phyloP scores from a whole-genome alignment of 2,113 vertebrate genomes.

The Chloropsis hardwickii region DNA sequence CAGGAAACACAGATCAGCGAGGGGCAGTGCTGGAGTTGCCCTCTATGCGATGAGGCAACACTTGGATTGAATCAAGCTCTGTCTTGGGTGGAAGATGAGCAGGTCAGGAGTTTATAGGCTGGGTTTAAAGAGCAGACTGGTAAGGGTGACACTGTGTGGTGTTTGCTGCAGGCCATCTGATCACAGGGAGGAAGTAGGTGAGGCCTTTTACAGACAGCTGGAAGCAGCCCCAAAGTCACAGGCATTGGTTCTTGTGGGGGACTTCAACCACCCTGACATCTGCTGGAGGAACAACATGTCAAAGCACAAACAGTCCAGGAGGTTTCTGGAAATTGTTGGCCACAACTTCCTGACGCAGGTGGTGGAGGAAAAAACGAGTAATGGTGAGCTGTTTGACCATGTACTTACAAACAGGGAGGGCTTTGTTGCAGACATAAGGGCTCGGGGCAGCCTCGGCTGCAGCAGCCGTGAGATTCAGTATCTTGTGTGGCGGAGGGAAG shows the following conservation, averaged over 20 bases:
- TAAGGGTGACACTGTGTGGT: neutral
- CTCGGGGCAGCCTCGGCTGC: neutral
- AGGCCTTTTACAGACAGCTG: neutral
- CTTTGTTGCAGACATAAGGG: neutral
- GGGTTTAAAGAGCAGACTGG: neutral
- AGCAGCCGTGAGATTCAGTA: neutral
- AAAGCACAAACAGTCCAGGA: neutral
- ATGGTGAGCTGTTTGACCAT: neutral
- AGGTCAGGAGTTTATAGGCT: neutral
- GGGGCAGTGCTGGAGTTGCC: neutral
- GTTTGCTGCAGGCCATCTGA: neutral
- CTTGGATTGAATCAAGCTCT: neutral
- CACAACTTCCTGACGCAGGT: neutral
- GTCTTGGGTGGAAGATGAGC: neutral
- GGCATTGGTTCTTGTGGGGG: neutral
- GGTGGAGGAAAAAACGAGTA: neutral
- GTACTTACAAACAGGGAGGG: neutral
- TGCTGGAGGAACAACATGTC: neutral
- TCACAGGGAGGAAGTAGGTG: neutral
- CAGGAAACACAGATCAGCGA: neutral
- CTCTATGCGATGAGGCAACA: fast-evolving
- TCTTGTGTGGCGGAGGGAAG: neutral
- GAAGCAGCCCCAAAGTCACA: neutral
- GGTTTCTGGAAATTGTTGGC: neutral
- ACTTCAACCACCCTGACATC: neutral